Conservation (phyloP, 2,113 vertebrate species). For the Fukomys damarensis region DNA sequence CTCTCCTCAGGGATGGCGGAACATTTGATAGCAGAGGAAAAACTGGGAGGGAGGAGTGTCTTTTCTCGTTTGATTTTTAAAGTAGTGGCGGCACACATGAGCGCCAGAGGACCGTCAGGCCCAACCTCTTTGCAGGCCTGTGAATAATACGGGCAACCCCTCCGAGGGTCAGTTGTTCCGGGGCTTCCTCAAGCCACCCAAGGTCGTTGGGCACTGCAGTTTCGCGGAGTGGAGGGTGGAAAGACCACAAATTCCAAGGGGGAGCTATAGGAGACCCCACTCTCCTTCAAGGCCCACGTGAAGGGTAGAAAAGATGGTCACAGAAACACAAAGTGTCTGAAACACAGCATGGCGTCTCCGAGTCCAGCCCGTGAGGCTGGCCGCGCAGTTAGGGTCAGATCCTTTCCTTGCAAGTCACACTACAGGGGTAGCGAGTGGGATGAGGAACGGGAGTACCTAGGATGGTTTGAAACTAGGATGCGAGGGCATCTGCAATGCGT, state of each 20-base stretch:
- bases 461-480: background rate
- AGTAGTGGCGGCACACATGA: background rate
- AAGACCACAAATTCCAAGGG: background rate
- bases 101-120: background rate
- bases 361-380: background rate
- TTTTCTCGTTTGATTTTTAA: background rate
- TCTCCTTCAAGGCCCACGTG: background rate
- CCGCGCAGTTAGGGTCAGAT: background rate
- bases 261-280: background rate
- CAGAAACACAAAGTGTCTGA: background rate
- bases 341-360: background rate
- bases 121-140: background rate
- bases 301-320: background rate
- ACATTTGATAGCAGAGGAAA: background rate
- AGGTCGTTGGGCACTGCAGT: background rate
- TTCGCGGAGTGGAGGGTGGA: background rate
- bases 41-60: too few species aligned
- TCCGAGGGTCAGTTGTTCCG: fast-evolving
- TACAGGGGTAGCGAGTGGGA: background rate
- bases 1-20: background rate
- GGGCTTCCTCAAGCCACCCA: background rate
- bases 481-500: fast-evolving
- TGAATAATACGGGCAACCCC: background rate
- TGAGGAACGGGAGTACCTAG: background rate
- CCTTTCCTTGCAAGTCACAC: background rate